Conservation (phyloP, 2,797 vertebrate species). For the Trachurus trachurus region DNA sequence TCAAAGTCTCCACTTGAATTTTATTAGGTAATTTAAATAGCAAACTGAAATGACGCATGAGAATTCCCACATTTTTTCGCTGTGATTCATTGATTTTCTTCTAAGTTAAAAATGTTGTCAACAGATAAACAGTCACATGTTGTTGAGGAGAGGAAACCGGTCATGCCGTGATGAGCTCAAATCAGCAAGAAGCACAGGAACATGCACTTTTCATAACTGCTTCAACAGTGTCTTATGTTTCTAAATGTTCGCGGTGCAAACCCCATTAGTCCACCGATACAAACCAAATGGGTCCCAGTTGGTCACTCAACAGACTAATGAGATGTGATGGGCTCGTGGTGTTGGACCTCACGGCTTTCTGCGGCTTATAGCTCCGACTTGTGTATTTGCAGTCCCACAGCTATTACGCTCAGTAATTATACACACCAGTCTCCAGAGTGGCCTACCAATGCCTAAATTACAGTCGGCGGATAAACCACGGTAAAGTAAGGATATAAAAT, state of each 20-base stretch:
- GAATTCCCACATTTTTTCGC: background rate
- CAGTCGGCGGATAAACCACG: constrained; percentile 76
- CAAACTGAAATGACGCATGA: background rate
- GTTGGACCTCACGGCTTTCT: constrained; percentile 61
- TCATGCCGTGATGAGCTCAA: background rate
- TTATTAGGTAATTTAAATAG: constrained; percentile 27
- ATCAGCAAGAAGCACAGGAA: background rate
- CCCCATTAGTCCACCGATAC: constrained; percentile 48
- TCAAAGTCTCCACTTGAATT: constrained; percentile 14
- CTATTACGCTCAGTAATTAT: constrained; percentile 75
- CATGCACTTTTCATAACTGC: constrained; percentile 1
- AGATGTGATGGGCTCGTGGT: constrained; percentile 64
- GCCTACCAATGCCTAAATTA: constrained; percentile 75
- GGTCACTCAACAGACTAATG: constrained; percentile 66
- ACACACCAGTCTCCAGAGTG: constrained; percentile 66
- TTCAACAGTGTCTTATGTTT: constrained; percentile 37
- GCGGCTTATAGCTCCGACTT: constrained; percentile 59
- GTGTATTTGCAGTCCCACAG: constrained; percentile 67
- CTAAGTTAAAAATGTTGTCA: constrained; percentile 9
- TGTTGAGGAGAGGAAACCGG: background rate
- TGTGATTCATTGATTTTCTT: background rate
- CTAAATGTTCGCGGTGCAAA: constrained; percentile 32
- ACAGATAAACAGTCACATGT: constrained; percentile 20
- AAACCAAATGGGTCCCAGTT: constrained; percentile 55
- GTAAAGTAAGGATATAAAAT: constrained; percentile 63